Percentiles rank a stretch among this genome's conserved stretches.
phyloP scores from a whole-genome alignment of 2,797 vertebrate genomes.

The Hyperoplus immaculatus region DNA sequence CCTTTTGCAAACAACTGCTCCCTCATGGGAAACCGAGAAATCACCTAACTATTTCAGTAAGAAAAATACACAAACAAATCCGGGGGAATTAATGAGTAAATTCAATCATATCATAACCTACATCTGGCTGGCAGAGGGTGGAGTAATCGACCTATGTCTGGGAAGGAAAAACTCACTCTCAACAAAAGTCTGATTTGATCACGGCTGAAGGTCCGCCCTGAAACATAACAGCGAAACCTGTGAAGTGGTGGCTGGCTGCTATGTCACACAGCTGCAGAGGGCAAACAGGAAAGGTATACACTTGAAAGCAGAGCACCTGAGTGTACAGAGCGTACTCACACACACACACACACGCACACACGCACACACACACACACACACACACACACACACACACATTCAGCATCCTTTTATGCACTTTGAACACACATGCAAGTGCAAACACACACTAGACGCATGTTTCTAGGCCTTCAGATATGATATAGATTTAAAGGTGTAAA shows the following conservation, averaged over 20 bases:
- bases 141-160: conserved; percentile 65
- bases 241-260: conserved; percentile 73
- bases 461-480: neutral
- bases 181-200: conserved; percentile 76
- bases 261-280: conserved; percentile 69
- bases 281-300: conserved; percentile 72
- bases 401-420: conserved; percentile 60
- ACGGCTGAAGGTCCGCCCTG: conserved; percentile 73
- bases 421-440: conserved; percentile 29
- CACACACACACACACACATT: conserved; percentile 51
- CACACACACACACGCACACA: neutral
- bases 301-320: conserved; percentile 78
- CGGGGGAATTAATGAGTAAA: conserved; percentile 61
- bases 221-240: conserved; percentile 73
- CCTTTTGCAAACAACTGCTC: conserved; percentile 59
- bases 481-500: too few relatives aligned
- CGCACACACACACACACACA: conserved; percentile 35
- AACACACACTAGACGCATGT: neutral
- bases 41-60: conserved; percentile 45
- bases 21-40: conserved; percentile 54
- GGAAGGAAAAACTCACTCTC: conserved; percentile 66
- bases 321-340: conserved; percentile 53
- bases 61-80: conserved; percentile 59
- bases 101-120: conserved; percentile 55
- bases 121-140: conserved; percentile 48